Conservation (phyloP, 2,888 invertebrate species). For the Crepidodera aurea region DNA sequence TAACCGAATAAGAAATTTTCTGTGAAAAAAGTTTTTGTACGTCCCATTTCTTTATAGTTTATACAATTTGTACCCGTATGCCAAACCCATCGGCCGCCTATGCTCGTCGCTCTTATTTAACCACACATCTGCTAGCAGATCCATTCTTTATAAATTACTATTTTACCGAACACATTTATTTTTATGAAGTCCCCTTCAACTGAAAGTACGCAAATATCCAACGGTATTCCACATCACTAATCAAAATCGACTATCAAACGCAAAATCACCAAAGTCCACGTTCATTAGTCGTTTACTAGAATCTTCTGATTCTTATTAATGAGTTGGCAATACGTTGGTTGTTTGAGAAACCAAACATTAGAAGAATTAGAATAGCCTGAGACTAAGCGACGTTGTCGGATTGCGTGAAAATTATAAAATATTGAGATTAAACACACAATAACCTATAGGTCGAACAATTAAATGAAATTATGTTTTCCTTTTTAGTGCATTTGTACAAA, state of each 20-base stretch:
- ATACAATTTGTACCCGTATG: too few species aligned
- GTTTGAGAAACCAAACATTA: background rate
- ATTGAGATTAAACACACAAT: too few species aligned
- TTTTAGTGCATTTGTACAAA: too few species aligned
- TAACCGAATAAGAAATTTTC: too few species aligned
- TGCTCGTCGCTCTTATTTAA: too few species aligned
- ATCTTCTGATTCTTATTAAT: background rate
- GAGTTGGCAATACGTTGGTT: background rate
- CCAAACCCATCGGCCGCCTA: too few species aligned
- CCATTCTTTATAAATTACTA: background rate
- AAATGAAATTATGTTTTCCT: too few species aligned
- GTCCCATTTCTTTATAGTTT: too few species aligned
- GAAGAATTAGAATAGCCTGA: background rate
- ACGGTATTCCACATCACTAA: background rate
- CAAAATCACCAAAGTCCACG: background rate
- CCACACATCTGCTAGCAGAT: too few species aligned
- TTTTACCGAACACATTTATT: background rate
- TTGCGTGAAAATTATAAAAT: too few species aligned
- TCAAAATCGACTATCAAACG: background rate
- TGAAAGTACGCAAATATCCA: background rate
- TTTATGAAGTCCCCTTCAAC: background rate
- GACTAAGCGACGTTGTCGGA: background rate
- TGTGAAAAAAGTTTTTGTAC: too few species aligned
- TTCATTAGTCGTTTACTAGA: conserved; percentile 1
- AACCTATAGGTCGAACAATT: too few species aligned